phyloP scores from a whole-genome alignment of 2,797 vertebrate species.

The Tapirus indicus region DNA sequence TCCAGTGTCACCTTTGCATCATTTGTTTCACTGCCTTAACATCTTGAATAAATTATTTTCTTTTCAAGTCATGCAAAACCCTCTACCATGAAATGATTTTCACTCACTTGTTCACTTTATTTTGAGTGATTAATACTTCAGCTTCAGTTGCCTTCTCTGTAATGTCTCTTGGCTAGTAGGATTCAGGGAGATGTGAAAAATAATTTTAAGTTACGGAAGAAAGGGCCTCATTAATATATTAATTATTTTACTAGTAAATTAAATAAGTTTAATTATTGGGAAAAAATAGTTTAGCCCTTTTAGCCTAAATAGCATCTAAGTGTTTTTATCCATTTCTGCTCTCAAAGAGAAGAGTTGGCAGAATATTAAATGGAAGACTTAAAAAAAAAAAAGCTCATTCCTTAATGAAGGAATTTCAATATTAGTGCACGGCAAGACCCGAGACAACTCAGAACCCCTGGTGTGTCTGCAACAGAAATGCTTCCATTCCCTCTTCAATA shows the following conservation, averaged over 20 bases:
- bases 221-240: not conserved
- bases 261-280: slow-evolving; percentile 32
- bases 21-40: slow-evolving; percentile 54
- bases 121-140: slow-evolving; percentile 57
- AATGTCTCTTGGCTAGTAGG: slow-evolving; percentile 16
- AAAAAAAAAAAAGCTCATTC: not conserved
- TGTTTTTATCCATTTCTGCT: not conserved
- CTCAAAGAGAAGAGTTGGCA: not conserved
- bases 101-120: slow-evolving; percentile 53
- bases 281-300: not conserved
- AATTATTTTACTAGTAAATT: slow-evolving; percentile 66
- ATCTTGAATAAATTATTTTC: slow-evolving; percentile 74
- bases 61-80: slow-evolving; percentile 59
- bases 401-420: not conserved
- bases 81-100: slow-evolving; percentile 24
- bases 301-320: not conserved
- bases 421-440: not conserved
- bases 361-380: not conserved
- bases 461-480: not conserved
- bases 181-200: slow-evolving; percentile 50
- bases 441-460: not conserved
- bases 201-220: not conserved
- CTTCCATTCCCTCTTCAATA: not conserved
- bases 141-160: not conserved
- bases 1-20: slow-evolving; percentile 24